Evolutionary conservation across 2,888 invertebrate genomes (phyloP), one percentile per base, ranked within the genome.

Genomic region (Catocala fraxini): DNA sequence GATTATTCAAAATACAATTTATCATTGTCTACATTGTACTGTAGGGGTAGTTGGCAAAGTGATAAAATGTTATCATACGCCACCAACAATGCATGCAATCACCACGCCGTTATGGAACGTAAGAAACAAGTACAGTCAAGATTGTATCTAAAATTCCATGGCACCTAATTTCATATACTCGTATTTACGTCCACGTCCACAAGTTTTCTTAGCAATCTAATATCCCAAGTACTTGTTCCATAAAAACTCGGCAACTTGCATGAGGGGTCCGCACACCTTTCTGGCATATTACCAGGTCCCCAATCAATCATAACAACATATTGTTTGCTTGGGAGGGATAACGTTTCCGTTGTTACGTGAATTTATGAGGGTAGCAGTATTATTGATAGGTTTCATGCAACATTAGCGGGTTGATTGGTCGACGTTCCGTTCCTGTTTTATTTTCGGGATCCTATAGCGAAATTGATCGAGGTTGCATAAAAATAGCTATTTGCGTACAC

Each of bases 351-450:
- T 79, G 79, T 78, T 80, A 83, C 81, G 83, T 81, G 77, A 79
- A 86, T 85, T 84, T 87, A 87, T 87, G 84, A 85, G 80, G 84
- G 86, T 82, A 75, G 68, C 71, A 15, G 63, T 81, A 83, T 84
- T 87, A 87, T 86, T 87, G 87, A 87, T 87, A 86, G 85, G 84
- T 81, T 84, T 82, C 81, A 85, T 86, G 85, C 82, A 82, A 88
- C 86, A 90, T 89, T 91, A 89, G 85, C 81, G 66, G 65, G 77
- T 77, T 80, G 85, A 86, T 85, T 85, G 82, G 83, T 82, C 71
- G 75, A 51, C 57, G 53, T 67, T 59, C 51, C 35, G 63, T 56
- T 65, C 65, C 51, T 59, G 59, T 75, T 77, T 70, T 75, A 73
- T 75, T 77, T 77, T 75, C 72, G 49, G 68, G 65, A 56, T n/a